Base-by-base conservation (phyloP, 2,113 vertebrate species). In the Phaethornis superciliosus region DNA sequence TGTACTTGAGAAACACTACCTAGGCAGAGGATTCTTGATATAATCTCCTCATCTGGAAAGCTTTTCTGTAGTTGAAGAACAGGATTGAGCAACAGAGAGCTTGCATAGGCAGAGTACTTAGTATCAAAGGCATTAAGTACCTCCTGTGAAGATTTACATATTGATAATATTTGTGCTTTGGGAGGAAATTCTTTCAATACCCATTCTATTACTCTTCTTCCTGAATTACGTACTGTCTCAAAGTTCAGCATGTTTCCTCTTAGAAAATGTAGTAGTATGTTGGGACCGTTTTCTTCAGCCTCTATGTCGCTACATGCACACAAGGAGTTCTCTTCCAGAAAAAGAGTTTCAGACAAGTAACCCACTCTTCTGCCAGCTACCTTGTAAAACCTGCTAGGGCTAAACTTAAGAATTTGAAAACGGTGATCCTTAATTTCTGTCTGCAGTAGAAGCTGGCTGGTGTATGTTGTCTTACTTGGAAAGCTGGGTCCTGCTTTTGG, bases 161-260 rank as follows among this genome's bases (percentile, higher is more conserved):
- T 97, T 93, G 96, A 93, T 95, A 95, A 75, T 96, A 83, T 70
- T 97, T 95, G 85, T 95, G 42, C 93, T 81, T 95, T 90, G 93
- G 56, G 95, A 97, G 90, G 93, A 97, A 96, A 96, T 96, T 94
- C 95, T 94, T 96, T 95, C 94, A 94, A 94, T 97, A 60, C 88
- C 82, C 88, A 75, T 94, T 95, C 95, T 89, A 81, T 94, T 95
- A 95, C 85, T 95, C 89, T 82, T 91, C 94, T 95, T 97, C 96
- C 92, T 95, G 95, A 90, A 75, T 96, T 95, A 91, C 52, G 23
- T 94, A 89, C 85, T 0, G 72, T 95, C 94, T 97, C 91, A 70
- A 80, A 91, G 93, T 80, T 95, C 71, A 60, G 71, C 1, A 0
- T 60, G 79, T 40, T 96, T 95, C 80, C 64, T 95, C 64, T 88